Evolutionary conservation across 2,113 vertebrate genomes (phyloP), one percentile per base, ranked within the genome.

Genomic region (Pluvianellus socialis): DNA sequence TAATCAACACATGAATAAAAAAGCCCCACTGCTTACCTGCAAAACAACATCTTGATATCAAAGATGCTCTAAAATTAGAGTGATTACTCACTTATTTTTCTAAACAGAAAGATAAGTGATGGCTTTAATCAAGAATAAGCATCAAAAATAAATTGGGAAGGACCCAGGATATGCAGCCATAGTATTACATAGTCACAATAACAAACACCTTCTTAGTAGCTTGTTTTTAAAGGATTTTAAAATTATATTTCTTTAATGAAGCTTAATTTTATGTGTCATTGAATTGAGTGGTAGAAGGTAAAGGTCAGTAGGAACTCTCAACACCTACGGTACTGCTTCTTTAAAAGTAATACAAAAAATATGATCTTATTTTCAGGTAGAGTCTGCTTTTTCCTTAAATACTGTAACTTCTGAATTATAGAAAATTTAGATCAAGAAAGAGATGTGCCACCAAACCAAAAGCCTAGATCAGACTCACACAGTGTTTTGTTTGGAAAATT

Each of bases 21-120:
- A 85, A 58, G 2, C 22, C 44, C 47, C 10, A 45, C 56, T 59
- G 28, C 77, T 92, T 72, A 61, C 50, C 63, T 79, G 67, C 55
- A 79, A 81, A 93, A 53, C 42, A 73, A 35, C 13, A 53, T 45
- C 95, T 93, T 92, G 72, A 56, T 92, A 93, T 90, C 55, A 94
- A 92, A 94, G 88, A n/a, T 84, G 32, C 26, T 93, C 72, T 88
- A 75, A 94, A 96, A 93, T 95, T 74, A 81, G 72, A 81, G n/a
- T 83, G 62, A 81, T 92, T 86, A 70, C n/a, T 30, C 67, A 47
- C 33, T 71, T 93, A 83, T 67, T 95, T 92, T 90, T 90, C 55
- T 77, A 77, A 93, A 88, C 11, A 84, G 55, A 80, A 74, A 80
- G 75, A 74, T 74, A 89, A 91, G 95, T 71, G 16, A 58, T 88